Conservation (phyloP, 2,888 invertebrate species). For the Troides aeacus region DNA sequence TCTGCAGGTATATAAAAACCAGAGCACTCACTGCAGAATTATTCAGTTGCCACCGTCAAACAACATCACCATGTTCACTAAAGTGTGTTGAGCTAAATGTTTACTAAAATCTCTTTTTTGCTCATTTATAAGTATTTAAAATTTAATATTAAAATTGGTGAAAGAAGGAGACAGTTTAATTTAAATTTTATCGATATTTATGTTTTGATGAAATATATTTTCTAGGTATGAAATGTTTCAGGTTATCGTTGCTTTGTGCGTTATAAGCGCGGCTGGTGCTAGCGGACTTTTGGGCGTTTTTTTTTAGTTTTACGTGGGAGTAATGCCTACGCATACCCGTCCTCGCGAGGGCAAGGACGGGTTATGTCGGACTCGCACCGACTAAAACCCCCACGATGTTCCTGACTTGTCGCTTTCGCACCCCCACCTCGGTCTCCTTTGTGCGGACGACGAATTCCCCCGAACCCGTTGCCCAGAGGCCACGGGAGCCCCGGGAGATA, state of each 20-base stretch:
- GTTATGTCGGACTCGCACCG: too few relatives aligned
- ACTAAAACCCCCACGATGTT: too few relatives aligned
- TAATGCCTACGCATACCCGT: too few relatives aligned
- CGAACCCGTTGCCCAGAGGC: too few relatives aligned
- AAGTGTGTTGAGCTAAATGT: conserved; percentile 55
- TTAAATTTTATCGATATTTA: neutral
- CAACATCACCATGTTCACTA: conserved; percentile 77
- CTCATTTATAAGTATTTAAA: neutral
- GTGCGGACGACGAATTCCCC: too few relatives aligned
- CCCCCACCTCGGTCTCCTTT: too few relatives aligned
- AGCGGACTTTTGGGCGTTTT: too few relatives aligned
- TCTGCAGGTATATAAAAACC: conserved; percentile 71
- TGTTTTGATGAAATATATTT: neutral
- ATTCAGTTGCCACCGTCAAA: conserved; percentile 76
- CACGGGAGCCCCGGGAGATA: too few relatives aligned
- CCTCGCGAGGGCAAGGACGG: too few relatives aligned
- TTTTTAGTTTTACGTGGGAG: too few relatives aligned
- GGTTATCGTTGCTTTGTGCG: conserved; percentile 81
- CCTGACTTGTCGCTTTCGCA: too few relatives aligned
- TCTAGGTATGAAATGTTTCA: conserved; percentile 37
- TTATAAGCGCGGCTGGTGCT: conserved; percentile 80
- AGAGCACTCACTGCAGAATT: conserved; percentile 66
- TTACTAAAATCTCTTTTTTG: neutral
- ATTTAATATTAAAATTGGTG: neutral
- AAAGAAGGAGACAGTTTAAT: neutral